phyloP scores from a whole-genome alignment of 2,113 vertebrate species.

The Clupea harengus region DNA sequence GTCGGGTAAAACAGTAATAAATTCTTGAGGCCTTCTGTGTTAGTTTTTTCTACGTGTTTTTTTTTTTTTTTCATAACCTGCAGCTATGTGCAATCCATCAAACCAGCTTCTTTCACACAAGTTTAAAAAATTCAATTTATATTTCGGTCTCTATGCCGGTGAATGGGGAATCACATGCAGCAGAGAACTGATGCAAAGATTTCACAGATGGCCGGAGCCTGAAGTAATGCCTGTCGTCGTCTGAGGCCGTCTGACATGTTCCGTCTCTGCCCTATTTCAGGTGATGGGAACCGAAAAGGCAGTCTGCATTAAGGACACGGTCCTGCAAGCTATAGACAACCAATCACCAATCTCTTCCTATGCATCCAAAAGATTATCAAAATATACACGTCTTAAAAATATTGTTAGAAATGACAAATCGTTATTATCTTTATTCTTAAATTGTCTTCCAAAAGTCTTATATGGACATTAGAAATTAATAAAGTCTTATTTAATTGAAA shows the following conservation, averaged over 20 bases:
- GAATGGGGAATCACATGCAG: background rate
- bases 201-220: background rate
- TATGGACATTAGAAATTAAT: background rate
- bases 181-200: background rate
- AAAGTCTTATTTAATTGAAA: background rate
- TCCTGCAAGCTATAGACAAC: background rate
- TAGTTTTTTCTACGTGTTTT: background rate
- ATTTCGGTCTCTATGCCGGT: constrained; percentile 10
- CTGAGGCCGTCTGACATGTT: background rate
- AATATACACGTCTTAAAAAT: no score
- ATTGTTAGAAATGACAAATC: no score
- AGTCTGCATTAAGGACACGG: background rate
- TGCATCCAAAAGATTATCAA: no score
- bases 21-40: background rate
- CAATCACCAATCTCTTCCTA: background rate
- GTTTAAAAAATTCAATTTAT: constrained; percentile 1
- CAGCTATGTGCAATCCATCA: background rate
- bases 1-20: background rate
- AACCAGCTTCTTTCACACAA: background rate
- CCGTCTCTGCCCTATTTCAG: background rate
- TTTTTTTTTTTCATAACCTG: background rate
- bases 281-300: background rate
- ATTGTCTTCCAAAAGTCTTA: no score
- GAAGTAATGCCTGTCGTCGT: background rate
- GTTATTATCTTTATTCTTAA: no score